Evolutionary conservation across 1,140 invertebrate genomes (phyloP).

Genomic region (Pachypsylla venusta): DNA sequence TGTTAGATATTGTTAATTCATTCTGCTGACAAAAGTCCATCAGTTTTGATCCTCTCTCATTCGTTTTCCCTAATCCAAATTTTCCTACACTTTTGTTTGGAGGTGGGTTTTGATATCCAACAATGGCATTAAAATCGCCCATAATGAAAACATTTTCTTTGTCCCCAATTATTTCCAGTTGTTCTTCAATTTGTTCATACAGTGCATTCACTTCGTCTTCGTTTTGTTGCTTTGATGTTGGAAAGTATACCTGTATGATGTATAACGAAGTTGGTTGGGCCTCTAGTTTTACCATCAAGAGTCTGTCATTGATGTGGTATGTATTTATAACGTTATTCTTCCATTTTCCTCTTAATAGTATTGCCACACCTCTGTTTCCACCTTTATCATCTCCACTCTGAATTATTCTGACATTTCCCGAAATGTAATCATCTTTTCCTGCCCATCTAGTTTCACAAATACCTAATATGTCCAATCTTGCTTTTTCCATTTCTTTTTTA

Average conservation of each 20-base stretch:
- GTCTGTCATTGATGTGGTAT: conserved; percentile 11
- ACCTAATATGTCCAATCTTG: conserved; percentile 10
- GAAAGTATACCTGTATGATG: conserved; percentile 5
- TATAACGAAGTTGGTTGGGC: not conserved
- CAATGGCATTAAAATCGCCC: not conserved
- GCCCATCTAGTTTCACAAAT: conserved; percentile 14
- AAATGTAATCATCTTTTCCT: conserved; percentile 4
- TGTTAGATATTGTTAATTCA: conserved; percentile 4
- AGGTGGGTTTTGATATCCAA: not conserved
- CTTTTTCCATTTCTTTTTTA: conserved; percentile 14
- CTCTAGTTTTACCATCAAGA: conserved; percentile 11
- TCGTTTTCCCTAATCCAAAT: not conserved
- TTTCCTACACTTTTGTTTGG: not conserved
- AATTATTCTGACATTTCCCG: conserved; percentile 7
- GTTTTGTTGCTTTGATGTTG: conserved; percentile 12
- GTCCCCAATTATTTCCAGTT: not conserved
- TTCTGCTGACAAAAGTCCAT: not conserved
- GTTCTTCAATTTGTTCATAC: not conserved
- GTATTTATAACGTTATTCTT: conserved; percentile 12
- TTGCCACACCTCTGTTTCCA: conserved; percentile 12
- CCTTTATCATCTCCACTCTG: conserved; percentile 8
- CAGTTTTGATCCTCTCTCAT: not conserved
- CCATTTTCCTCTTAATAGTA: conserved; percentile 13
- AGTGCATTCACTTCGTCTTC: conserved; percentile 2
- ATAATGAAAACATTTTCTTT: conserved; percentile 6